Percentiles rank a stretch among this genome's conserved stretches.
Evolutionary conservation across 2,797 vertebrate genomes (phyloP).

Genomic region (Galago senegalensis): DNA sequence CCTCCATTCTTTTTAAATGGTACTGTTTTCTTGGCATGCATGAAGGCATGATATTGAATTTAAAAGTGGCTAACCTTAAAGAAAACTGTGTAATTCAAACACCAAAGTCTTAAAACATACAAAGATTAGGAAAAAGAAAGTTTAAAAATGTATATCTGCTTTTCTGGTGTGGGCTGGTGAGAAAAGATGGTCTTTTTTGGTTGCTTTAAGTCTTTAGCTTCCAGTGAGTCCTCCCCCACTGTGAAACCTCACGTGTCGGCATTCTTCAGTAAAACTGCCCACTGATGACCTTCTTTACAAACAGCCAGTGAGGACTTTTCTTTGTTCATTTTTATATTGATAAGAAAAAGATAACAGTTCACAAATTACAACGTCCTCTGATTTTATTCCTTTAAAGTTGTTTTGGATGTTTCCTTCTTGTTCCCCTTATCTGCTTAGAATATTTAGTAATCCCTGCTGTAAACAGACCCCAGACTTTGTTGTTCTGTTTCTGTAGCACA

Average conservation of each 20-base stretch:
- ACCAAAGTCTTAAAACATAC: conserved; percentile 21
- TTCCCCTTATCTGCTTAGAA: not conserved
- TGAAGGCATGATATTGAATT: conserved; percentile 27
- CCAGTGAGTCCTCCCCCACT: not conserved
- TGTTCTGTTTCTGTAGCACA: not conserved
- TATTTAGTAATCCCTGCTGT: not conserved
- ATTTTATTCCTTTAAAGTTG: conserved; percentile 21
- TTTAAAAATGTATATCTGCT: not conserved
- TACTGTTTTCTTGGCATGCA: conserved; percentile 15
- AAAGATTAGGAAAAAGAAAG: conserved; percentile 5
- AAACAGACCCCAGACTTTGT: not conserved
- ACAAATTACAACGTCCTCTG: conserved; percentile 18
- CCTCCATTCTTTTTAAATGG: conserved; percentile 27
- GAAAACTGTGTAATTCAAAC: not conserved
- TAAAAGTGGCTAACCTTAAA: conserved; percentile 38
- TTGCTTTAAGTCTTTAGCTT: not conserved
- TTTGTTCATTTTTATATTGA: conserved; percentile 22
- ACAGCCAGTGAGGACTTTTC: not conserved
- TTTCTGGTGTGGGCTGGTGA: not conserved
- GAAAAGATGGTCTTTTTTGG: conserved; percentile 35
- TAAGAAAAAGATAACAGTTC: conserved; percentile 44
- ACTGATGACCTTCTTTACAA: not conserved
- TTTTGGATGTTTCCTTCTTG: not conserved
- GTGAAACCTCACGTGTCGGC: not conserved
- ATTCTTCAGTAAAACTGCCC: conserved; percentile 12